Conservation (phyloP, 2,888 invertebrate species). For the Dyspetes luteomarginatus region DNA sequence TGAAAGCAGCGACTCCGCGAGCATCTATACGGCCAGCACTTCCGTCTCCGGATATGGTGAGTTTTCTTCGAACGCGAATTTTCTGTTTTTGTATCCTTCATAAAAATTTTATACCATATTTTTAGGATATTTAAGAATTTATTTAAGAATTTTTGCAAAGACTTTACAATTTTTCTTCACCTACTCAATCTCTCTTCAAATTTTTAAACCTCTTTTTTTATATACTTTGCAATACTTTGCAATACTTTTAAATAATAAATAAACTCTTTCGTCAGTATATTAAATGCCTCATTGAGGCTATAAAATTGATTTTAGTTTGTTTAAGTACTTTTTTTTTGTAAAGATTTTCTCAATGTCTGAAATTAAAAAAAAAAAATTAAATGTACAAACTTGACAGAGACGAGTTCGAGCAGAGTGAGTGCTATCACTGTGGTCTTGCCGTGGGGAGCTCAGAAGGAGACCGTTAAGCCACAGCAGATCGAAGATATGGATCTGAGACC, state of each 20-base stretch:
- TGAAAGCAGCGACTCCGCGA: conserved; percentile 80
- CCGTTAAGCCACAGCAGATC: conserved; percentile 80
- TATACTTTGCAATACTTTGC: no score
- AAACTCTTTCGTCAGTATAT: no score
- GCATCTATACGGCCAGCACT: conserved; percentile 81
- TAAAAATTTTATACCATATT: no score
- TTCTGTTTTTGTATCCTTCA: no score
- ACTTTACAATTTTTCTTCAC: no score
- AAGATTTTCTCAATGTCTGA: neutral
- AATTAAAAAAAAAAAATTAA: conserved; percentile 5
- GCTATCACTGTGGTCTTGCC: conserved; percentile 86
- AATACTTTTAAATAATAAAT: no score
- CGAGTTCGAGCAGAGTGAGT: conserved; percentile 81
- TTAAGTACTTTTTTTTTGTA: neutral
- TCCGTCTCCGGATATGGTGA: conserved; percentile 82
- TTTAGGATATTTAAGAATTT: no score
- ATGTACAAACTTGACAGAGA: conserved; percentile 73
- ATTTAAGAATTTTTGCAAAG: no score
- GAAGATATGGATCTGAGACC: conserved; percentile 90
- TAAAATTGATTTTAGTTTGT: no score
- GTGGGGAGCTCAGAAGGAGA: conserved; percentile 93
- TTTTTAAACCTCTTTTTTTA: no score
- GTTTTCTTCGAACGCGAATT: conserved; percentile 48
- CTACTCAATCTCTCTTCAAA: no score
- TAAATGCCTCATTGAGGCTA: no score